A percentile compares a stretch with the other conserved stretches of the same genome.
Evolutionary conservation across 2,113 vertebrate genomes (phyloP).

Genomic region (Nasalis larvatus): DNA sequence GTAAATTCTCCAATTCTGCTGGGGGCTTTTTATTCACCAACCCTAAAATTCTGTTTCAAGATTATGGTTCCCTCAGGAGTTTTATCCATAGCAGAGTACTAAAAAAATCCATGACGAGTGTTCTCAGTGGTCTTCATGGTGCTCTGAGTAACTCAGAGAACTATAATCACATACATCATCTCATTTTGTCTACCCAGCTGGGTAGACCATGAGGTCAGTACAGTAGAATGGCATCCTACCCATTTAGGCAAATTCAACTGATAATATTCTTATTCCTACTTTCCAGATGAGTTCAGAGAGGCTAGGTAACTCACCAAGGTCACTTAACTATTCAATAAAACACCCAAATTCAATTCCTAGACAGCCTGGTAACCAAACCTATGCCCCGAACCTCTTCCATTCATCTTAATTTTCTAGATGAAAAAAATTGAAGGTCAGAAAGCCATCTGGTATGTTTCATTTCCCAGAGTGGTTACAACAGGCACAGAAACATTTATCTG

Average conservation of each 20-base stretch:
- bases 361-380: not conserved
- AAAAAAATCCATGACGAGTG: not conserved
- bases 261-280: not conserved
- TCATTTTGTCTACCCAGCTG: slow-evolving; percentile 21
- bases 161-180: not conserved
- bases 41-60: not conserved
- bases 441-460: slow-evolving; percentile 18
- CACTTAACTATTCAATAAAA: slow-evolving; percentile 30
- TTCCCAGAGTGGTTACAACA: slow-evolving; percentile 38
- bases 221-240: not conserved
- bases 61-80: not conserved
- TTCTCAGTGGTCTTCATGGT: not conserved
- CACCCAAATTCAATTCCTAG: not conserved
- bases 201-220: not conserved
- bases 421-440: slow-evolving; percentile 41
- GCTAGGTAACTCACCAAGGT: not conserved
- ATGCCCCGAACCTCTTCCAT: not conserved
- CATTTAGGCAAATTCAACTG: slow-evolving; percentile 31
- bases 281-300: slow-evolving; percentile 37
- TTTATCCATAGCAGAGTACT: not conserved
- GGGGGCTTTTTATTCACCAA: not conserved
- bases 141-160: slow-evolving; percentile 6
- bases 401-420: slow-evolving; percentile 10
- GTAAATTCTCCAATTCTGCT: not conserved
- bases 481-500: slow-evolving; percentile 3